phyloP scores from a whole-genome alignment of 2,888 invertebrate species.

The Caradrina clavipalpis region DNA sequence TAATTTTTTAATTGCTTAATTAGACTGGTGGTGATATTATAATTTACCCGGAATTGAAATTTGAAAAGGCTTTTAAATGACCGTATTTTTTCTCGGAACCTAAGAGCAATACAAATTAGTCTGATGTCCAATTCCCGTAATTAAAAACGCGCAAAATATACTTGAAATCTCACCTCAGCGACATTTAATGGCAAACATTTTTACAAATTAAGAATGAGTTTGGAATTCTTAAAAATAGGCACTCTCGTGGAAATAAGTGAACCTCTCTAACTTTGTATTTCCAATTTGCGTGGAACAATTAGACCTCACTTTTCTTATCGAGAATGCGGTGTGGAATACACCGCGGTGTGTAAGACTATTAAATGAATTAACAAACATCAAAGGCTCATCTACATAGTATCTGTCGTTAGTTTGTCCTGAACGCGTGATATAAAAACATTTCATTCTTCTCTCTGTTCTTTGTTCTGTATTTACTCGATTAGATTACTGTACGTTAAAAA shows the following conservation, averaged over 20 bases:
- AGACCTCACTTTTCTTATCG: not conserved
- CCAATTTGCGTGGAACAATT: not conserved
- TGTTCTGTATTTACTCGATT: conserved; percentile 4
- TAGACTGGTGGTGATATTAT: conserved; percentile 25
- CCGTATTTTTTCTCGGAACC: not conserved
- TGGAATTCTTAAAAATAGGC: too few relatives aligned
- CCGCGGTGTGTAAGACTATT: not conserved
- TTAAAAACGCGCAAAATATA: too few relatives aligned
- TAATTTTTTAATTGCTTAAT: conserved; percentile 27
- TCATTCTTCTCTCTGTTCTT: not conserved
- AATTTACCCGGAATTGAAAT: conserved; percentile 1
- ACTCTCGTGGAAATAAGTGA: too few relatives aligned
- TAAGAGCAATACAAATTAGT: not conserved
- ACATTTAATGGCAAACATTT: too few relatives aligned
- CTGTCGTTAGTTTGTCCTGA: not conserved
- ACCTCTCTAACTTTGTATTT: not conserved
- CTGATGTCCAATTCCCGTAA: not conserved
- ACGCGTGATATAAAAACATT: not conserved
- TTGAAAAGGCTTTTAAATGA: not conserved
- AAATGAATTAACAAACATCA: not conserved
- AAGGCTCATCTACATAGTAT: conserved; percentile 1
- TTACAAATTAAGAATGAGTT: too few relatives aligned
- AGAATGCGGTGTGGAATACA: not conserved
- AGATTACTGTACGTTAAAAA: not conserved
- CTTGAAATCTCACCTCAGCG: too few relatives aligned